A percentile compares a stretch with the other conserved stretches of the same genome.
These are phyloP conservation scores for Origma solitaria DNA, from an alignment of 2,113 vertebrate genomes.

Conservation along the genomic window DNA sequence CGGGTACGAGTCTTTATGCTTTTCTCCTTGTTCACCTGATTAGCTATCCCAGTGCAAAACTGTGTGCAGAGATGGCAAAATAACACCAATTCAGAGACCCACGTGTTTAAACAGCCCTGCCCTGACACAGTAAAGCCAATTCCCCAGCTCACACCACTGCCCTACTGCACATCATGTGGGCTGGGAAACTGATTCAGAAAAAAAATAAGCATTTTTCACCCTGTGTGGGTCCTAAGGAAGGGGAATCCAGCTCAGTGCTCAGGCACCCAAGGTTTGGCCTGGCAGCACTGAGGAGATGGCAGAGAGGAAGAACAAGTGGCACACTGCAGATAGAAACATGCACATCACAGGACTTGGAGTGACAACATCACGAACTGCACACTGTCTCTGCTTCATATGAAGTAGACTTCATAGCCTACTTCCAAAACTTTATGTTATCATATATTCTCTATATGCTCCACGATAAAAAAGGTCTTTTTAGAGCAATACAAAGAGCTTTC, in stretches of 20 bases:
- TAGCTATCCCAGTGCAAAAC: background rate
- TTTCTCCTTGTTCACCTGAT: background rate
- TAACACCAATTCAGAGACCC: background rate
- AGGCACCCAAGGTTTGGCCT: background rate
- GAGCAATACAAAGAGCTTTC: constrained; percentile 1
- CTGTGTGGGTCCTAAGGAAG: background rate
- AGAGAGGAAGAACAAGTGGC: background rate
- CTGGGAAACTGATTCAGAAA: background rate
- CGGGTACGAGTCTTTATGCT: background rate
- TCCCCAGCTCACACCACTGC: background rate
- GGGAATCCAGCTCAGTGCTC: background rate
- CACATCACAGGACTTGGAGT: background rate
- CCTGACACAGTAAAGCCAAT: background rate
- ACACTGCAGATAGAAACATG: background rate
- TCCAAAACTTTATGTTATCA: background rate
- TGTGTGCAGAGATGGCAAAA: background rate
- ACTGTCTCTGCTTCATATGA: background rate
- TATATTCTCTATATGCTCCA: background rate
- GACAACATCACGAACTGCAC: background rate
- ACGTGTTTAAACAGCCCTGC: accelerated
- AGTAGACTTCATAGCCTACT: background rate
- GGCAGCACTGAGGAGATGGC: background rate
- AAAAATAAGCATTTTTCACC: background rate
- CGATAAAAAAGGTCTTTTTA: background rate
- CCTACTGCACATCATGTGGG: accelerated